Percentiles rank a stretch among this genome's conserved stretches.
phyloP scores from a whole-genome alignment of 2,113 vertebrate species.

The Seriola aureovittata region DNA sequence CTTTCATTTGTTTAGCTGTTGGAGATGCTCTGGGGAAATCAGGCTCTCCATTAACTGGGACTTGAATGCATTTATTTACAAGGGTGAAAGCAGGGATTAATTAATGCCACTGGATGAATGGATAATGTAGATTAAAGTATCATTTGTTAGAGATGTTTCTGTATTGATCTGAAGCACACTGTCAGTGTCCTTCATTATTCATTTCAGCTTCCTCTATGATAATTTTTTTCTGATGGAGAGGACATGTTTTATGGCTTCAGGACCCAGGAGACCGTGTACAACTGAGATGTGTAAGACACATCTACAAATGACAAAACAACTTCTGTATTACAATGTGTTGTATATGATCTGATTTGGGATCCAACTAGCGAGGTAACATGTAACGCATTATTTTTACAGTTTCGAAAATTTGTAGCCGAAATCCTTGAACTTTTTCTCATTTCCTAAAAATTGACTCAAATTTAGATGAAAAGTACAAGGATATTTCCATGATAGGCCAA shows the following conservation, averaged over 20 bases:
- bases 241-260: not conserved
- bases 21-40: constrained; percentile 71
- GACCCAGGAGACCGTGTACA: not conserved
- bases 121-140: constrained; percentile 47
- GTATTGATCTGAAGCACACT: constrained; percentile 31
- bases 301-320: not conserved
- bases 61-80: constrained; percentile 57
- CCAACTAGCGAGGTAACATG: not conserved
- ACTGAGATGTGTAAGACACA: not conserved
- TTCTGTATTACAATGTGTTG: not conserved
- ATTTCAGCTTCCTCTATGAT: not conserved
- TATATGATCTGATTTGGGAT: not conserved
- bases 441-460: not conserved
- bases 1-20: constrained; percentile 61
- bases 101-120: constrained; percentile 49
- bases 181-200: constrained; percentile 28
- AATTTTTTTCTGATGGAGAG: not conserved
- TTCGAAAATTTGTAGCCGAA: not conserved
- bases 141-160: constrained; percentile 45
- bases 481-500: not conserved
- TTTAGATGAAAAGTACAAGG: not conserved
- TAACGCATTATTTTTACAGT: not conserved
- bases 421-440: not conserved
- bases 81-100: constrained; percentile 34
- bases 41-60: constrained; percentile 50